Percentiles rank a stretch among this genome's conserved stretches.
Evolutionary conservation across 2,888 invertebrate species (phyloP).

Genomic region (Seira ritae): DNA sequence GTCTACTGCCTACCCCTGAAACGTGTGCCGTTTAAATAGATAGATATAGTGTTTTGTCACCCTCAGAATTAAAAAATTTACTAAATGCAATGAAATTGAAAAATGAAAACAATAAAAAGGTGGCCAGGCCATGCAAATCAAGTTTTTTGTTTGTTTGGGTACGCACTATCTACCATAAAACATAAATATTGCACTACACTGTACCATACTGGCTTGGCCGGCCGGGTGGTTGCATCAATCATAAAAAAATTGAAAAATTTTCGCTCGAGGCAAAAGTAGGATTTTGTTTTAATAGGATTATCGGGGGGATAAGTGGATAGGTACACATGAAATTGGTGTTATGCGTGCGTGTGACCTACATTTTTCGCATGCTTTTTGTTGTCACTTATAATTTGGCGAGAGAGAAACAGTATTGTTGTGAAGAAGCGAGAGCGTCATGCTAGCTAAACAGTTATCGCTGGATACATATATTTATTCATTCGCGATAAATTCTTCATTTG

Average conservation of each 20-base stretch:
- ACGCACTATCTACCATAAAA: too few species aligned
- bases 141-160: not conserved
- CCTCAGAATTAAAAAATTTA: slow-evolving; percentile 1
- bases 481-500: too few species aligned
- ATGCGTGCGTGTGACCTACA: slow-evolving; percentile 18
- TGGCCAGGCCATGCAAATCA: not conserved
- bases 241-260: not conserved
- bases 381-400: too few species aligned
- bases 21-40: not conserved
- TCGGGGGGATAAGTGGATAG: not conserved
- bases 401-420: too few species aligned
- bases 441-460: too few species aligned
- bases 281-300: slow-evolving; percentile 15
- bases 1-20: not conserved
- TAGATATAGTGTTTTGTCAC: not conserved
- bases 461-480: too few species aligned
- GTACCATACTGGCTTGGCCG: slow-evolving; percentile 24
- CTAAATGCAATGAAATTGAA: not conserved
- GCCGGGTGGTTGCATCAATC: not conserved
- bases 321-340: not conserved
- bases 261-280: slow-evolving; percentile 4
- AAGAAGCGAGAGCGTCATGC: too few species aligned
- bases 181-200: too few species aligned
- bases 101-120: not conserved
- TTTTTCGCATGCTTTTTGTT: not conserved